Conservation (phyloP, 2,113 vertebrate species). For the Bagarius yarrelli region DNA sequence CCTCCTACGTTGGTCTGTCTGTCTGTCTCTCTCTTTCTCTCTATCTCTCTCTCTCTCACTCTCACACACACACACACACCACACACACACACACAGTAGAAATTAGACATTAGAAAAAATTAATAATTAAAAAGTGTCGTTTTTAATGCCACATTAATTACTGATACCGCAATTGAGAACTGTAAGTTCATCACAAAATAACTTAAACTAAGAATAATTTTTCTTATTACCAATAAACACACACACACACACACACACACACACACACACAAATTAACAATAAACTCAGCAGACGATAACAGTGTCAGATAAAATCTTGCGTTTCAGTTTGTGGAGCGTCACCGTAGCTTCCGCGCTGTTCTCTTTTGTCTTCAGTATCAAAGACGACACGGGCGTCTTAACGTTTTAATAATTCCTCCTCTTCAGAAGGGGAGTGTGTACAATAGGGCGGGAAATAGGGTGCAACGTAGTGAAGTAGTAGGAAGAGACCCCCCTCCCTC, state of each 20-base stretch:
- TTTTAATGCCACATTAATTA: background rate
- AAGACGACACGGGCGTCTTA: slow-evolving; percentile 89
- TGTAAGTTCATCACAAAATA: background rate
- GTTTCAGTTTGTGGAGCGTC: slow-evolving; percentile 72
- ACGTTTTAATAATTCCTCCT: slow-evolving; percentile 95
- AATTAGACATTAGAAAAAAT: too few species aligned
- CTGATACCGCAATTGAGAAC: background rate
- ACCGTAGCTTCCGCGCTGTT: slow-evolving; percentile 77
- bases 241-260: background rate
- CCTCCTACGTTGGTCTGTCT: too few species aligned
- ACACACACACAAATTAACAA: background rate
- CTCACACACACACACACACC: background rate
- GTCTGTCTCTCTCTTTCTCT: background rate
- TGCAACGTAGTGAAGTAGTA: slow-evolving; percentile 77
- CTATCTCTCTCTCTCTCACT: background rate
- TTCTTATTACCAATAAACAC: too few species aligned
- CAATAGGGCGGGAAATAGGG: slow-evolving; percentile 70
- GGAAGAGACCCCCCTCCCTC: slow-evolving; percentile 67
- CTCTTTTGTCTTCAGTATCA: slow-evolving; percentile 99
- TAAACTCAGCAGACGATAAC: slow-evolving; percentile 62
- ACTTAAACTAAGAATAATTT: background rate
- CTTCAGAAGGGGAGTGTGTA: slow-evolving; percentile 76
- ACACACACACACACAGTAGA: slow-evolving; percentile 3
- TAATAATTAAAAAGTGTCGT: too few species aligned
- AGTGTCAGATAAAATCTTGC: slow-evolving; percentile 76